Evolutionary conservation across 2,888 invertebrate species (phyloP).

Genomic region (Operophtera brumata): DNA sequence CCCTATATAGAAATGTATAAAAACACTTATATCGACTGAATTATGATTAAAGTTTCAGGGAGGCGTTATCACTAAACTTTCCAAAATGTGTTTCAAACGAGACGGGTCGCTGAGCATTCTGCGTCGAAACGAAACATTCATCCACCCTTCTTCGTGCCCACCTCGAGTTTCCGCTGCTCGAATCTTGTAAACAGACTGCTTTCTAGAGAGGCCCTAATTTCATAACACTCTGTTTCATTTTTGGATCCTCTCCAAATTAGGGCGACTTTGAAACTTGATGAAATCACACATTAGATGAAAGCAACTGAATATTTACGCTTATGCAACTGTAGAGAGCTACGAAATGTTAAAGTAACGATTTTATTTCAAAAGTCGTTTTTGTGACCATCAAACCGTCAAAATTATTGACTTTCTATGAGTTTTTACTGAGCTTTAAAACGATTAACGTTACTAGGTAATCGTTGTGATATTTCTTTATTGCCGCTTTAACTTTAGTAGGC

Average conservation of each 20-base stretch:
- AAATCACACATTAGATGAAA: constrained; percentile 8
- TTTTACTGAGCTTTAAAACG: constrained; percentile 15
- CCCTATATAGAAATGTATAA: too few relatives aligned
- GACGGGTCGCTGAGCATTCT: constrained; percentile 5
- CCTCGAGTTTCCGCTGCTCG: constrained; percentile 13
- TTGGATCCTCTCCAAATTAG: constrained; percentile 20
- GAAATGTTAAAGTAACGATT: background rate
- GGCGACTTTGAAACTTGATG: constrained; percentile 14
- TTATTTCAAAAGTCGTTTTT: constrained; percentile 5
- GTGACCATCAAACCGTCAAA: constrained; percentile 14
- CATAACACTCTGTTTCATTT: constrained; percentile 26
- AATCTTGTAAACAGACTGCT: constrained; percentile 20
- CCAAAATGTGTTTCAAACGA: background rate
- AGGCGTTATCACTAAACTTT: constrained; percentile 11
- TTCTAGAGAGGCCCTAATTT: constrained; percentile 22
- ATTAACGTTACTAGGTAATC: constrained; percentile 17
- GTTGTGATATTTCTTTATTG: constrained; percentile 19
- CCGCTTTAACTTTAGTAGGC: constrained; percentile 25
- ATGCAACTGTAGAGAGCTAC: background rate
- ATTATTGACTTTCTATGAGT: constrained; percentile 13
- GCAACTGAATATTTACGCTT: constrained; percentile 8
- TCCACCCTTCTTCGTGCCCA: constrained; percentile 8
- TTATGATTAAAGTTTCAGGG: constrained; percentile 1
- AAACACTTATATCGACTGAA: background rate
- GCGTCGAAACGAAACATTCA: constrained; percentile 4